Evolutionary conservation across 2,113 vertebrate genomes (phyloP).

Genomic region (Heptranchias perlo): DNA sequence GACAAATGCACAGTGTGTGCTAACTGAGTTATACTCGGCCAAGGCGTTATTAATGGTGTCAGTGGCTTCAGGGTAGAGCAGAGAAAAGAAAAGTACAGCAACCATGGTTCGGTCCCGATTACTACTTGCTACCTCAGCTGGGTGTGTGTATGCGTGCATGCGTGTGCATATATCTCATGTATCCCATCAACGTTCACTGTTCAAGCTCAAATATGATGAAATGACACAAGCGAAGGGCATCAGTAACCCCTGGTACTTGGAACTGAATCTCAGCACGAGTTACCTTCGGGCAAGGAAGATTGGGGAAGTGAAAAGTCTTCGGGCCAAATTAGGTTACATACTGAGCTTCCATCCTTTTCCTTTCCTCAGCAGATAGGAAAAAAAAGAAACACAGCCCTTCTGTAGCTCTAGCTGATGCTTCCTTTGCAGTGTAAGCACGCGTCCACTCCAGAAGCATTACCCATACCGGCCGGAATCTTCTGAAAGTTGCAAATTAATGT

Average conservation of each 20-base stretch:
- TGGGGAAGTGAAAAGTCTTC: not conserved
- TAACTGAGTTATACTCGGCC: too few species aligned
- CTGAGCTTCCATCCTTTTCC: not conserved
- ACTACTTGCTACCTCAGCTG: too few species aligned
- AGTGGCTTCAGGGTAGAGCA: too few species aligned
- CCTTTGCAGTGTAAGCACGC: too few species aligned
- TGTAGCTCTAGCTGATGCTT: too few species aligned
- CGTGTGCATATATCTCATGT: not conserved
- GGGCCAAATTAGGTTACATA: not conserved
- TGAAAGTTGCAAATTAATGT: too few species aligned
- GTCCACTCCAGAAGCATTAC: too few species aligned
- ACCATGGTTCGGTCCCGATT: too few species aligned
- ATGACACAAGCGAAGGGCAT: not conserved
- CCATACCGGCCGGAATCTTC: too few species aligned
- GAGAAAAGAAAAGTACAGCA: too few species aligned
- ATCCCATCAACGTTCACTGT: not conserved
- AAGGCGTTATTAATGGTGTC: too few species aligned
- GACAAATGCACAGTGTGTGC: too few species aligned
- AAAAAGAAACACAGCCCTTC: not conserved
- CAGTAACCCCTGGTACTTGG: not conserved
- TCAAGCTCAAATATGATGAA: not conserved
- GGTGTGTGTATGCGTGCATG: not conserved
- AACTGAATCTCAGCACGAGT: not conserved
- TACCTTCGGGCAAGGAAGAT: not conserved
- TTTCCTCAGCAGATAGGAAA: not conserved